Conservation (phyloP, 1,140 invertebrate genomes). For the Hycleus phaleratus region DNA sequence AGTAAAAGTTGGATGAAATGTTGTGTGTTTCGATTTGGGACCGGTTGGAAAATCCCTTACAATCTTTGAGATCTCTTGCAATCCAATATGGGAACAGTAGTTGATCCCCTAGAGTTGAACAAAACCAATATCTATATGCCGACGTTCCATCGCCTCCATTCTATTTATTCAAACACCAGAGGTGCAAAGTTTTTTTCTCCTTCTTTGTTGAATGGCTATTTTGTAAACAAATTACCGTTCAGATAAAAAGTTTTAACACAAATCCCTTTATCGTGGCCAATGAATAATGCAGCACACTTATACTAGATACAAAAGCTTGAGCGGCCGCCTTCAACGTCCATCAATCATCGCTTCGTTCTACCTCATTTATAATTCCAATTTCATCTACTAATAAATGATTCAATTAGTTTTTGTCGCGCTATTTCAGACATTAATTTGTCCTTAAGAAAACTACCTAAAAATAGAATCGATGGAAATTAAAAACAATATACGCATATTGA, state of each 20-base stretch:
- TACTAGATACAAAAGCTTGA: slow-evolving; percentile 17
- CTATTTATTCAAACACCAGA: slow-evolving; percentile 38
- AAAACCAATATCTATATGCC: slow-evolving; percentile 25
- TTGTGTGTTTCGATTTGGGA: slow-evolving; percentile 41
- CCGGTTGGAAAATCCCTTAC: slow-evolving; percentile 39
- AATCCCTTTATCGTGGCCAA: slow-evolving; percentile 38
- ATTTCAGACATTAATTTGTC: background rate
- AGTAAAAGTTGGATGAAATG: slow-evolving; percentile 39
- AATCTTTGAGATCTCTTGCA: slow-evolving; percentile 41
- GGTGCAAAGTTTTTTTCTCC: slow-evolving; percentile 24
- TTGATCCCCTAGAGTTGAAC: slow-evolving; percentile 31
- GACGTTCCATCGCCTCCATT: slow-evolving; percentile 13
- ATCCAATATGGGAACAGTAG: slow-evolving; percentile 38
- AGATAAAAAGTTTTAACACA: slow-evolving; percentile 39
- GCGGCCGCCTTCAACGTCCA: slow-evolving; percentile 15
- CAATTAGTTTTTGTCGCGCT: slow-evolving; percentile 20
- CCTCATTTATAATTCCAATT: slow-evolving; percentile 26
- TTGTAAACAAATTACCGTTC: slow-evolving; percentile 40
- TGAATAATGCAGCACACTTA: slow-evolving; percentile 37
- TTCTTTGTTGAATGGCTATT: slow-evolving; percentile 30
- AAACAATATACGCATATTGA: too few relatives aligned
- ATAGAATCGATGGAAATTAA: too few relatives aligned
- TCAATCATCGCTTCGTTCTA: slow-evolving; percentile 24
- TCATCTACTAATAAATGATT: slow-evolving; percentile 22
- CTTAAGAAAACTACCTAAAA: too few relatives aligned